phyloP scores from a whole-genome alignment of 2,113 vertebrate species.

The Etheostoma cragini region DNA sequence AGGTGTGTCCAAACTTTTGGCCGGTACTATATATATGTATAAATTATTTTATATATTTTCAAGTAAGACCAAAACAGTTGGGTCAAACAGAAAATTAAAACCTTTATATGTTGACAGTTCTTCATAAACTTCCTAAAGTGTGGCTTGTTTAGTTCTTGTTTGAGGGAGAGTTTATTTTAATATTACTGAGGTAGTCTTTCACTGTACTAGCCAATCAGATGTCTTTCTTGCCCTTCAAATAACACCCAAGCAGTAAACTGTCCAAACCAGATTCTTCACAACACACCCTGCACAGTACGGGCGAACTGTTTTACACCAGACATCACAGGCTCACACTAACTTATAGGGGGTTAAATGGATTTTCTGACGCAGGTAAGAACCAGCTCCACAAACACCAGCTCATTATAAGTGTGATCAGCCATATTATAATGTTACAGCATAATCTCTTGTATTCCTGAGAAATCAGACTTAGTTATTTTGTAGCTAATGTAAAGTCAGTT shows the following conservation, averaged over 20 bases:
- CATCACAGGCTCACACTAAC: not conserved
- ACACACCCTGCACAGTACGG: not conserved
- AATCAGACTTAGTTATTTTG: not conserved
- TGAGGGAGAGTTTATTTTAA: not conserved
- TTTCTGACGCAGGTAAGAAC: constrained; percentile 32
- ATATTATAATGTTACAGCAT: not conserved
- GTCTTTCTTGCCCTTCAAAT: not conserved
- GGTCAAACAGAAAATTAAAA: not conserved
- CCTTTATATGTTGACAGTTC: not conserved
- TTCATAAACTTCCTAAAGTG: not conserved
- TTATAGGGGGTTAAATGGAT: constrained; percentile 5
- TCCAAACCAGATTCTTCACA: constrained; percentile 24
- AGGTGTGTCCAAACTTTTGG: rapidly evolving
- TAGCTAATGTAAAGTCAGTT: not conserved
- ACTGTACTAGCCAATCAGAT: constrained; percentile 21
- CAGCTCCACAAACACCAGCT: not conserved
- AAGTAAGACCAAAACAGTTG: not conserved
- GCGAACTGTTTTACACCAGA: not conserved
- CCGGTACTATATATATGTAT: too few species aligned
- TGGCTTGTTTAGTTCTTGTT: not conserved
- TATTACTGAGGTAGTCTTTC: not conserved
- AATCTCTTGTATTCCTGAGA: not conserved
- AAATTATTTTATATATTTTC: not conserved
- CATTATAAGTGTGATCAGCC: not conserved
- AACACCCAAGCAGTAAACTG: not conserved